Evolutionary conservation across 2,888 invertebrate species (phyloP).

Genomic region (Seira musarum): DNA sequence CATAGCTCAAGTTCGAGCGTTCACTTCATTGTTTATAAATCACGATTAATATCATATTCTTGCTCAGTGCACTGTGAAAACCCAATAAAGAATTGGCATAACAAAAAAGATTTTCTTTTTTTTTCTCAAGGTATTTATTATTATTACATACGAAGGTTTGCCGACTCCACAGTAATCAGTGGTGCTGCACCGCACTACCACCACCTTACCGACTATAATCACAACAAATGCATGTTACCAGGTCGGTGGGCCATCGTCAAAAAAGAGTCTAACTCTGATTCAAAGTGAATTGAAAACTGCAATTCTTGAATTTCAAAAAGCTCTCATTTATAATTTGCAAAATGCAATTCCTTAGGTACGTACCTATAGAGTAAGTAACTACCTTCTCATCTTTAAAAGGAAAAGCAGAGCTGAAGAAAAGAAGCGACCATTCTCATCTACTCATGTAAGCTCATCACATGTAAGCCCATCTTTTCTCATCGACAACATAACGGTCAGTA

Average conservation of each 20-base stretch:
- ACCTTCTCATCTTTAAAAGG: background rate
- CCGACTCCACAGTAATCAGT: no score
- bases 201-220: slow-evolving; percentile 2
- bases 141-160: no score
- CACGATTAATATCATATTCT: no score
- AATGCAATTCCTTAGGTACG: background rate
- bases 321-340: background rate
- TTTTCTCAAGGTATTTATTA: no score
- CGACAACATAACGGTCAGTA: slow-evolving; percentile 49
- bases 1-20: no score
- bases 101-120: no score
- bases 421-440: background rate
- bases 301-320: slow-evolving; percentile 13
- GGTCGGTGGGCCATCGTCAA: slow-evolving; percentile 45
- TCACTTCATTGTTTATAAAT: no score
- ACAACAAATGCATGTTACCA: slow-evolving; percentile 31
- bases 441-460: background rate
- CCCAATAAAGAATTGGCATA: no score
- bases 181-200: no score
- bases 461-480: background rate
- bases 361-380: background rate
- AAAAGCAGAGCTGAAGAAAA: slow-evolving; percentile 13
- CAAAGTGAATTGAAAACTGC: background rate
- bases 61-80: no score
- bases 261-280: background rate